phyloP scores from a whole-genome alignment of 2,888 invertebrate genomes.

The Polyploca ridens region DNA sequence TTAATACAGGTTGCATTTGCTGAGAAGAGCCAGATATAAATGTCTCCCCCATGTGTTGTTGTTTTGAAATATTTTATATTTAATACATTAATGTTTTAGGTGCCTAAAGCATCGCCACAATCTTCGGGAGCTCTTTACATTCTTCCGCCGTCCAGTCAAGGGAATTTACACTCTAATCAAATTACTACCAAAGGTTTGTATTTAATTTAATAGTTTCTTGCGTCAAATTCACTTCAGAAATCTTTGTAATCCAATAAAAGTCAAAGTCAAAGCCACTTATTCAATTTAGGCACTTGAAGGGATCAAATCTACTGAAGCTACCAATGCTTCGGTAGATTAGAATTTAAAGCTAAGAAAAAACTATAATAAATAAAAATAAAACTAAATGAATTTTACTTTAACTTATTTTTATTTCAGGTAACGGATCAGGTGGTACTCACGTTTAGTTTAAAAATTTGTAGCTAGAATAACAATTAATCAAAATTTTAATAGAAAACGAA shows the following conservation, averaged over 20 bases:
- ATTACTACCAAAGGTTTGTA: conserved; percentile 70
- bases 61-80: conserved; percentile 15
- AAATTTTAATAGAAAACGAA: conserved; percentile 16
- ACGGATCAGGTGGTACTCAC: conserved; percentile 65
- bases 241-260: too few relatives aligned
- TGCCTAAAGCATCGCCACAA: conserved; percentile 69
- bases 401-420: conserved; percentile 60
- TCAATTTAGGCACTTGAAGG: too few relatives aligned
- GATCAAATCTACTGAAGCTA: too few relatives aligned
- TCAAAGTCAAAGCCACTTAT: too few relatives aligned
- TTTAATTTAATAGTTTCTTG: not conserved
- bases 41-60: too few relatives aligned
- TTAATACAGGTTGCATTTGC: too few relatives aligned
- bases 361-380: too few relatives aligned
- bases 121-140: conserved; percentile 69
- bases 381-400: conserved; percentile 6
- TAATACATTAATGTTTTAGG: conserved; percentile 43
- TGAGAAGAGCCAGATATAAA: too few relatives aligned
- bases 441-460: conserved; percentile 47
- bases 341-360: too few relatives aligned
- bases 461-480: conserved; percentile 35
- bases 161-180: conserved; percentile 62
- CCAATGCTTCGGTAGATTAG: too few relatives aligned
- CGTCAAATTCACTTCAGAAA: too few relatives aligned
- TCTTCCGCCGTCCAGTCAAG: conserved; percentile 70